Conservation (phyloP, 1,140 invertebrate genomes). For the Nephila pilipes region DNA sequence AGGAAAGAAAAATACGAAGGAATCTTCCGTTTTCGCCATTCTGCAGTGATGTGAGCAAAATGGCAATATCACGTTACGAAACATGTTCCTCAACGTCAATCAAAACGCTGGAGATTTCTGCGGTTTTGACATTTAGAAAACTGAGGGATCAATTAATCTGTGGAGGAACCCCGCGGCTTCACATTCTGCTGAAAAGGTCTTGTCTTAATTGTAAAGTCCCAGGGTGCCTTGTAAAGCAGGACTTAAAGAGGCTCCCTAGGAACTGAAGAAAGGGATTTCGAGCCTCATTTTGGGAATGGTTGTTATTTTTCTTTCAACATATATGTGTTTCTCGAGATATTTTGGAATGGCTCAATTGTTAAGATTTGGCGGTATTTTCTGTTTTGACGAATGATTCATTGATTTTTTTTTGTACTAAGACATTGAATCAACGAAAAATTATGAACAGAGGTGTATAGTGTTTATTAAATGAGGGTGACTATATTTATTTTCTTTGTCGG, state of each 20-base stretch:
- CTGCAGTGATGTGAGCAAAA: neutral
- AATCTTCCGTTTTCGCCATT: neutral
- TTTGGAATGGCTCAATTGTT: too few species aligned
- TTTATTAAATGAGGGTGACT: too few species aligned
- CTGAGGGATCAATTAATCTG: conserved; percentile 53
- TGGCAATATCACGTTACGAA: neutral
- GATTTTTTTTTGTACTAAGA: too few species aligned
- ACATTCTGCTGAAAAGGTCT: neutral
- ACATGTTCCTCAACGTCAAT: conserved; percentile 19
- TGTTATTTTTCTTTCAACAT: neutral
- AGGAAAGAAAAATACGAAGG: neutral
- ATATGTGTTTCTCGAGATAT: too few species aligned
- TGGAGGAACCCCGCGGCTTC: neutral
- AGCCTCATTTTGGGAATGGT: neutral
- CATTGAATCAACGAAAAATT: too few species aligned
- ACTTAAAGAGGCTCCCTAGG: conserved; percentile 5
- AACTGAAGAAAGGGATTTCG: neutral
- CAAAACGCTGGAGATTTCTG: neutral
- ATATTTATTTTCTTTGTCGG: too few species aligned
- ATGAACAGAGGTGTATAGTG: too few species aligned
- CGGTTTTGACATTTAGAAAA: conserved; percentile 4
- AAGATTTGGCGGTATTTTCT: too few species aligned
- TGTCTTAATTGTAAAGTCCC: conserved; percentile 36
- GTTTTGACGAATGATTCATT: too few species aligned
- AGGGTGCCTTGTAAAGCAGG: conserved; percentile 45